Evolutionary conservation across 1,140 invertebrate species (phyloP), one percentile per base, ranked within the genome.

Genomic region (Thaumetopoea pityocampa): DNA sequence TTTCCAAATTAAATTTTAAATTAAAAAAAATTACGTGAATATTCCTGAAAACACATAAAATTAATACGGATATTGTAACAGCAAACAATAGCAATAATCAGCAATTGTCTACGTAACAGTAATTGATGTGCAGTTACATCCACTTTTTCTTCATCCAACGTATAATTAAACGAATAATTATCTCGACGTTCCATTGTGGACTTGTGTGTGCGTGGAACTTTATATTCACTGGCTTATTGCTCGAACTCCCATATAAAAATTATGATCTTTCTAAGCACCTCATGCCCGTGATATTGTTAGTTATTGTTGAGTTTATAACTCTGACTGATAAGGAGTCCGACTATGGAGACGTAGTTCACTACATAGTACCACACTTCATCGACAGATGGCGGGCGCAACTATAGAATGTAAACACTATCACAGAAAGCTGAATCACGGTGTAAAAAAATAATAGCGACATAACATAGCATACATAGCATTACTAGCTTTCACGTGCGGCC

Each of bases 181-280:
- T n/a, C n/a, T 40, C 30, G 27, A 30, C 37, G 27, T 40, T 29
- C 37, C 37, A 40, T 40, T 40, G 37, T 37, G 8, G 12, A 30
- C 27, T 9, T 28, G 22, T 26, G 36, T 40, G 23, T 40, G 37
- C 37, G 37, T 15, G 37, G 11, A 22, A 40, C 37, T 40, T 30
- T 30, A 40, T 30, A 19, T 15, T 34, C n/a, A n/a, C 11, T 8
- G 6, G 9, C 16, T 26, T 11, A 28, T 19, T 12, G 4, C 17
- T 40, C 10, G 30, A 8, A 14, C 19, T 36, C 27, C 46, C 33
- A 42, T 37, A 49, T 37, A 49, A 32, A 49, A 37, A 37, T 33
- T 36, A 41, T 22, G 8, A 41, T 22, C 34, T 35, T 22, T 37
- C 37, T 48, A n/a, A n/a, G n/a, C n/a, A n/a, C n/a, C n/a, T n/a